A percentile compares a stretch with the other conserved stretches of the same genome.
Evolutionary conservation across 2,888 invertebrate genomes (phyloP).

Genomic region (Julus scanicus): DNA sequence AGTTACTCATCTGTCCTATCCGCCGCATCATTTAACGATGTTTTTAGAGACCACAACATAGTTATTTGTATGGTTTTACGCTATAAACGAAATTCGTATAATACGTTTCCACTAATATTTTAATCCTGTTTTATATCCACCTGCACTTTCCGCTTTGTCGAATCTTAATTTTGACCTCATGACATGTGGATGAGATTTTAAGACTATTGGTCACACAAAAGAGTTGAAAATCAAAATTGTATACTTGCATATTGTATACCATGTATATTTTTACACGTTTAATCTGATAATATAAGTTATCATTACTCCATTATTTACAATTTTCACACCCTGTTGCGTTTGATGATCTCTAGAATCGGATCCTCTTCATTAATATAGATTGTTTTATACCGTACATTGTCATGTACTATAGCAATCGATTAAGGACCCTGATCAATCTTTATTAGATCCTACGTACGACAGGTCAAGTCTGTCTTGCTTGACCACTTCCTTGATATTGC

Average conservation of each 20-base stretch:
- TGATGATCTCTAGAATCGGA: neutral
- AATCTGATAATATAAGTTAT: too few relatives aligned
- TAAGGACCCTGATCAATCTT: neutral
- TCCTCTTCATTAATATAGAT: neutral
- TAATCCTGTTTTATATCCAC: neutral
- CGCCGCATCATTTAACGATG: neutral
- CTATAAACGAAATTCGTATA: neutral
- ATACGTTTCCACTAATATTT: neutral
- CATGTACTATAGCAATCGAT: neutral
- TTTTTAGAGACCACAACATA: neutral
- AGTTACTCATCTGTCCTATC: neutral
- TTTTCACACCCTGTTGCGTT: neutral
- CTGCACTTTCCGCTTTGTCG: neutral
- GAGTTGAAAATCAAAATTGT: too few relatives aligned
- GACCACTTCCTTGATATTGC: conserved; percentile 14
- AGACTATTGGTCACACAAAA: too few relatives aligned
- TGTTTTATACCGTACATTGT: neutral
- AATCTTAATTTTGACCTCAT: too few relatives aligned
- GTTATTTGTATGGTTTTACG: neutral
- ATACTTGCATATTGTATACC: too few relatives aligned
- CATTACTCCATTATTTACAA: neutral
- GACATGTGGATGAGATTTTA: too few relatives aligned
- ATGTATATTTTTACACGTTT: too few relatives aligned
- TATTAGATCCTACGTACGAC: neutral
- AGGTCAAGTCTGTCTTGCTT: neutral